Evolutionary conservation across 2,113 vertebrate genomes (phyloP).

Genomic region (Tachysurus fulvidraco): DNA sequence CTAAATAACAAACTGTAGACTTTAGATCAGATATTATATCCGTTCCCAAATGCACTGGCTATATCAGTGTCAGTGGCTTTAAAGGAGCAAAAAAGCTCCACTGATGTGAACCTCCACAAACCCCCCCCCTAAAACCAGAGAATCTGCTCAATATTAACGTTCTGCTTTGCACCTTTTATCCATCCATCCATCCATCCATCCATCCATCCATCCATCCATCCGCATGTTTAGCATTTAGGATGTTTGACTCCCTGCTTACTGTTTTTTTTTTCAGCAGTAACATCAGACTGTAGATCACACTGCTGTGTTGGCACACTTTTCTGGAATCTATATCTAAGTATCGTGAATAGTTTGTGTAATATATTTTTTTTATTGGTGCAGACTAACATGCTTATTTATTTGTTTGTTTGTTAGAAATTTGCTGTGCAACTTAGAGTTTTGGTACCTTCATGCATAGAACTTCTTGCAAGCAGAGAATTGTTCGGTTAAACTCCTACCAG

Average conservation of each 20-base stretch:
- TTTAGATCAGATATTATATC: background rate
- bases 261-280: background rate
- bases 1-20: conserved; percentile 14
- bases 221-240: background rate
- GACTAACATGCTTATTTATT: too few species aligned
- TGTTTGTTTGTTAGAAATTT: too few species aligned
- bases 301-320: too few species aligned
- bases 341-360: too few species aligned
- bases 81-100: background rate
- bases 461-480: too few species aligned
- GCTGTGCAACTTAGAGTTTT: too few species aligned
- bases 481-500: too few species aligned
- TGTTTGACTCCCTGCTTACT: background rate
- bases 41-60: background rate
- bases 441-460: too few species aligned
- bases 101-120: background rate
- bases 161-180: background rate
- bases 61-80: background rate
- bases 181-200: too few species aligned
- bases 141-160: background rate
- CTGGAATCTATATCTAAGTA: too few species aligned
- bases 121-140: background rate
- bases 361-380: too few species aligned
- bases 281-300: background rate
- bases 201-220: too few species aligned